These are phyloP conservation scores for Elaphurus davidianus DNA, from an alignment of 2,113 vertebrate genomes.

Conservation along the genomic window DNA sequence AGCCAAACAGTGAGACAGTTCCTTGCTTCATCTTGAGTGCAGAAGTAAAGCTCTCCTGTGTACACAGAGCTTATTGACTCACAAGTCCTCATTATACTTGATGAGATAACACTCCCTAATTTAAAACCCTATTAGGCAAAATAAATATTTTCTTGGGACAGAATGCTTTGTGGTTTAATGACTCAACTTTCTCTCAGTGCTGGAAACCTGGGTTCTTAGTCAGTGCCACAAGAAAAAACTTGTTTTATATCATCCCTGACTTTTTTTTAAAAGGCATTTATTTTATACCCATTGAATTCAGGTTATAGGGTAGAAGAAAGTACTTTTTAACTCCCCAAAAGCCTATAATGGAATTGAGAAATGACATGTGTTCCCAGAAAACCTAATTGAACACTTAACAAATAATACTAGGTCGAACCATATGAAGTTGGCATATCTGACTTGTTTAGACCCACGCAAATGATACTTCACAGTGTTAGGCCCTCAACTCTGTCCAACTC, in stretches of 20 bases:
- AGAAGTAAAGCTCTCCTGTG: background rate
- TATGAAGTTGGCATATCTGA: background rate
- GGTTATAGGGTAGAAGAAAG: background rate
- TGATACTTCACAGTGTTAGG: background rate
- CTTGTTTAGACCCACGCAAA: conserved; percentile 4
- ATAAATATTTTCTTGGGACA: conserved; percentile 66
- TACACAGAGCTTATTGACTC: conserved; percentile 45
- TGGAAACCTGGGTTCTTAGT: background rate
- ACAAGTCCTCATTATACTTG: conserved; percentile 2
- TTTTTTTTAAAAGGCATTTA: background rate
- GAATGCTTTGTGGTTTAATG: conserved; percentile 66
- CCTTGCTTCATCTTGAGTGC: background rate
- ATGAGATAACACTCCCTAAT: conserved; percentile 41
- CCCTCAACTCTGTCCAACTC: background rate
- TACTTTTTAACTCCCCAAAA: background rate
- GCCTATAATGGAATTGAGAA: background rate
- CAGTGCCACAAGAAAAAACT: conserved; percentile 47
- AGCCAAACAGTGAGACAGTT: background rate
- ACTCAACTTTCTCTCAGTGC: conserved; percentile 27
- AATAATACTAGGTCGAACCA: background rate
- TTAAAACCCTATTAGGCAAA: conserved; percentile 56
- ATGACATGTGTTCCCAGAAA: background rate
- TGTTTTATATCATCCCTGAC: conserved; percentile 37
- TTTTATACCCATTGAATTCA: background rate
- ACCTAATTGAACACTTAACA: background rate